phyloP scores from a whole-genome alignment of 2,888 invertebrate genomes.

The Kuschelorhynchus macadamiae region DNA sequence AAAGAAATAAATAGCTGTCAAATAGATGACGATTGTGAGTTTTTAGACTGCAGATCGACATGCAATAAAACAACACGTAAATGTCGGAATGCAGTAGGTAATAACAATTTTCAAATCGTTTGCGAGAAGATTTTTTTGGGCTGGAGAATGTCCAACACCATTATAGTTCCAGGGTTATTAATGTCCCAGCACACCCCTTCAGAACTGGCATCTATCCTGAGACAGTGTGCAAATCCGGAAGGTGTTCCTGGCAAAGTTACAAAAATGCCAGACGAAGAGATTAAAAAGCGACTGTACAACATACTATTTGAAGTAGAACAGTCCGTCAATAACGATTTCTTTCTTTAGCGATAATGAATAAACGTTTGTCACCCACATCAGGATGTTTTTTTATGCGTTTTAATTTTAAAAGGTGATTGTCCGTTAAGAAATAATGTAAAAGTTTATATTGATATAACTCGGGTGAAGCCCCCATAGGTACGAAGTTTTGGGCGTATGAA shows the following conservation, averaged over 20 bases:
- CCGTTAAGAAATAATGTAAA: too few species aligned
- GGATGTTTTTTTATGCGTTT: neutral
- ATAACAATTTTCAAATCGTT: constrained; percentile 78
- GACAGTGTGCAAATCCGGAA: constrained; percentile 74
- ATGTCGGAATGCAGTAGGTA: constrained; percentile 73
- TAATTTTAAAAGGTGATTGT: too few species aligned
- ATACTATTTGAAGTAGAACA: constrained; percentile 71
- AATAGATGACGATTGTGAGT: constrained; percentile 76
- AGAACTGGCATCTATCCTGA: constrained; percentile 72
- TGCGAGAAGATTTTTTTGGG: constrained; percentile 78
- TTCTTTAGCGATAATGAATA: constrained; percentile 53
- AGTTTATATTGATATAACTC: too few species aligned
- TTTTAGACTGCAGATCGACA: constrained; percentile 76
- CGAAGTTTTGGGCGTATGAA: too few species aligned
- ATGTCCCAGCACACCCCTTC: constrained; percentile 75
- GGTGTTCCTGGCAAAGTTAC: constrained; percentile 69
- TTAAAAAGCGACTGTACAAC: constrained; percentile 71
- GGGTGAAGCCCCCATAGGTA: too few species aligned
- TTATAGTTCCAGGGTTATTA: constrained; percentile 75
- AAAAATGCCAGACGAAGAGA: constrained; percentile 68
- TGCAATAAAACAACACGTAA: constrained; percentile 71
- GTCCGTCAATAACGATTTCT: constrained; percentile 61
- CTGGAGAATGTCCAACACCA: constrained; percentile 74
- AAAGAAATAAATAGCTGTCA: constrained; percentile 68
- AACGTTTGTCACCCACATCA: constrained; percentile 12